Evolutionary conservation across 2,113 vertebrate genomes (phyloP), one percentile per base, ranked within the genome.

Genomic region (Laticauda colubrina): DNA sequence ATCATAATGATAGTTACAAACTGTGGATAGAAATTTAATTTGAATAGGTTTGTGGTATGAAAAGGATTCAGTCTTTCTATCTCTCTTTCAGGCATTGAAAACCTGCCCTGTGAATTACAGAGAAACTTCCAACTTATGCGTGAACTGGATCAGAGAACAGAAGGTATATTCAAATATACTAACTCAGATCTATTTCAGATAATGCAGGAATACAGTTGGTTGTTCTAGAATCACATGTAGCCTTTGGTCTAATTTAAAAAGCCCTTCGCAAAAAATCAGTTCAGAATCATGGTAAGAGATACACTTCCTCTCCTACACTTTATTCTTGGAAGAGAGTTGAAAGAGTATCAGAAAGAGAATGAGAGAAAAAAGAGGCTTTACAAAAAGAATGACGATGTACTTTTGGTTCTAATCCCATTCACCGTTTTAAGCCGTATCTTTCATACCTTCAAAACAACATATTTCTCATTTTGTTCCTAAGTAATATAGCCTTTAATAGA

Each of bases 121-220:
- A 98, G 99, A 95, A 99, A 99, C 96, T 99, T 99, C 93, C 99
- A 99, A 91, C 97, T 99, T 95, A 99, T 99, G 99, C 97, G 98
- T 88, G 99, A 99, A 94, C 95, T 99, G 95, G 99, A 99, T 94
- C 99, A 98, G 94, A 97, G 99, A 92, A 99, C 99, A 14, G 99
- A 99, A 98, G 99, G 99, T 99, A 89, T 51, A 96, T 93, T 85
- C 48, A 0, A 90, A 34, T 51, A 1, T 59, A 88, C 9, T 0
- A 0, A 89, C 29, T 23, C 10, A 24, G 59, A 55, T 75, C 59
- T 55, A 39, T 81, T 81, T 81, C 69, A 81, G 15, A 21, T 39
- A 81, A 18, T 81, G 15, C 69, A 39, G 69, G 34, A 15, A 39
- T 81, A 20, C 18, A 81, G 3, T 34, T n/a, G 6, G 8, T 81